Percentiles rank a stretch among this genome's conserved stretches.
phyloP scores from a whole-genome alignment of 2,888 invertebrate genomes.

The Xanthostigma xanthostigma region DNA sequence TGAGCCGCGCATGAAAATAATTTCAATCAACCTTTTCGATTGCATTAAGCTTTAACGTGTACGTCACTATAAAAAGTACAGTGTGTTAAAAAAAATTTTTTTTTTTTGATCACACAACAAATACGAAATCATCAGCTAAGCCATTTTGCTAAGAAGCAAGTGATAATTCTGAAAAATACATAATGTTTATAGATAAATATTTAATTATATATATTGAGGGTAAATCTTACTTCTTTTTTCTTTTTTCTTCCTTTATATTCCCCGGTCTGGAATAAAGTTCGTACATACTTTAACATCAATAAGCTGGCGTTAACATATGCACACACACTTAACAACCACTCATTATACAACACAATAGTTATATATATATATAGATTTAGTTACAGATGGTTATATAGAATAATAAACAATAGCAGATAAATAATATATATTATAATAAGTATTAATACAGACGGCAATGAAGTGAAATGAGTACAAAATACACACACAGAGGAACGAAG shows the following conservation, averaged over 20 bases:
- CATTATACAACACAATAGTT: background rate
- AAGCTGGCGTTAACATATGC: constrained; percentile 12
- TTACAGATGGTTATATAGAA: background rate
- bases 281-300: constrained; percentile 28
- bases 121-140: background rate
- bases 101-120: too few species aligned
- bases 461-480: too few species aligned
- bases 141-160: constrained; percentile 26
- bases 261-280: constrained; percentile 54
- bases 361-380: background rate
- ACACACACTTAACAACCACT: background rate
- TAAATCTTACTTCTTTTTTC: constrained; percentile 94
- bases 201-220: constrained; percentile 15
- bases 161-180: constrained; percentile 13
- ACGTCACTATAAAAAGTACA: too few species aligned
- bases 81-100: too few species aligned
- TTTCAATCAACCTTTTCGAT: too few species aligned
- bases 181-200: constrained; percentile 10
- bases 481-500: too few species aligned
- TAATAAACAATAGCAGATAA: background rate
- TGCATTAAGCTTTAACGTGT: too few species aligned
- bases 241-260: constrained; percentile 92
- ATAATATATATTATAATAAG: too few species aligned
- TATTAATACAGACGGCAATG: too few species aligned
- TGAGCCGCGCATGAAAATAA: too few species aligned